Conservation (phyloP, 1,140 invertebrate species). For the Hyposmocoma kahamanoa region DNA sequence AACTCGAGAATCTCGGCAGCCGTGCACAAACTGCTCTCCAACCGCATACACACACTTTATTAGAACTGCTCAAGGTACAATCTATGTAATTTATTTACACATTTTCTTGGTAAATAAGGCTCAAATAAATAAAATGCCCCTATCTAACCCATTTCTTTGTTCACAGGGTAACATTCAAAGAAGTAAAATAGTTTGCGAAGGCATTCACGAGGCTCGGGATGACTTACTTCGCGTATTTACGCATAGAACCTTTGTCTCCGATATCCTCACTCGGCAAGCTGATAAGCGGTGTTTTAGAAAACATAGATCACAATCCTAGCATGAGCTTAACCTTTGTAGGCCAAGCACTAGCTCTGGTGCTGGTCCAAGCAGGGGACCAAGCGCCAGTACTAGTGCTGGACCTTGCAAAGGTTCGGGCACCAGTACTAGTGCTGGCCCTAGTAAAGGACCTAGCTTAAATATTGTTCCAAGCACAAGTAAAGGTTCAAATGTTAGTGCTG, state of each 20-base stretch:
- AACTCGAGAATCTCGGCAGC: slow-evolving; percentile 38
- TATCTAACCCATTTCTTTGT: slow-evolving; percentile 13
- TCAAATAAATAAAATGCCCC: too few relatives aligned
- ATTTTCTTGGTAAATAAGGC: neutral
- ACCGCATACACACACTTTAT: slow-evolving; percentile 45
- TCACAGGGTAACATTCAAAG: slow-evolving; percentile 93
- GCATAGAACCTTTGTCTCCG: slow-evolving; percentile 89
- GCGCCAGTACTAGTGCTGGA: too few relatives aligned
- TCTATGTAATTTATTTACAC: too few relatives aligned
- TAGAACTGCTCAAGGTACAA: slow-evolving; percentile 58
- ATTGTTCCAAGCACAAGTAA: too few relatives aligned
- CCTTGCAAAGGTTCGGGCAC: too few relatives aligned
- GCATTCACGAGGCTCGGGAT: slow-evolving; percentile 89
- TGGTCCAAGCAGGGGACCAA: too few relatives aligned
- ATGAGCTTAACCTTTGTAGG: too few relatives aligned
- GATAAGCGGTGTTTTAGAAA: slow-evolving; percentile 95
- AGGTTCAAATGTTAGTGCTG: too few relatives aligned
- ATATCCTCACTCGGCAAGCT: slow-evolving; percentile 91
- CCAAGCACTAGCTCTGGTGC: neutral
- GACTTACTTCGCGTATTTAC: slow-evolving; percentile 93
- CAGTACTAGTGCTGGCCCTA: too few relatives aligned
- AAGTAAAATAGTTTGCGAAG: slow-evolving; percentile 93
- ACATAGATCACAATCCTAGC: slow-evolving; percentile 72
- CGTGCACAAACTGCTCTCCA: slow-evolving; percentile 41
- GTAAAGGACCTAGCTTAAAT: too few relatives aligned